Base-by-base conservation (phyloP, 2,797 vertebrate genomes). In the Muraenolepis orangiensis region DNA sequence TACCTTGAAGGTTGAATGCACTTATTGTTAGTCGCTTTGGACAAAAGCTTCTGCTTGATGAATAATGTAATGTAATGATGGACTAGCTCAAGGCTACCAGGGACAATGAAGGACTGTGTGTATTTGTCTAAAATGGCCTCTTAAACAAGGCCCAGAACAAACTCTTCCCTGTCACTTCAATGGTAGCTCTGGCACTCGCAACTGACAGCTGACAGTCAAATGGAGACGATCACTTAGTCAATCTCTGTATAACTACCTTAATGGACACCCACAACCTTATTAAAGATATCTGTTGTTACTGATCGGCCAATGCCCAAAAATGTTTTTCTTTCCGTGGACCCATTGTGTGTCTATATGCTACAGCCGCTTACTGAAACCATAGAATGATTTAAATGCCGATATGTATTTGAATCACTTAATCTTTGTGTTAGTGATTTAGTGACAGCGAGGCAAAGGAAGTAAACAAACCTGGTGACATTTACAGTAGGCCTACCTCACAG, bases 161-260 rank as follows among this genome's bases (percentile, higher is more conserved):
- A 26, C 51, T 64, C 51, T 23, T 61, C 51, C 8, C 51, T 26
- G 51, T 61, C 51, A 11, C n/a, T 61, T 5, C 23, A 61, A 61
- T 26, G 51, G 26, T n/a, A 64, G 57, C 57, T 64, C 57, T 64
- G n/a, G 57, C 57, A 26, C 57, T 64, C 57, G 11, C 23, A 64
- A 64, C 73, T 83, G 76, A 83, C 77, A 80, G 83, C 82, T 78
- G 76, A 76, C 76, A 75, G 74, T 64, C 26, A 26, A 64, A 28
- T 64, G 57, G 57, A 26, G n/a, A 26, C 57, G 26, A 8, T 26
- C 57, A 64, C n/a, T 11, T 26, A 26, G 51, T 57, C 57, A 26
- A 23, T 64, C 23, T 10, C 23, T 64, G 57, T 26, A 64, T 64
- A 8, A 64, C 57, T 64, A 12, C 23, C 23, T 64, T 64, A 26